phyloP scores from a whole-genome alignment of 2,888 invertebrate genomes.

The Pinctada fucata region DNA sequence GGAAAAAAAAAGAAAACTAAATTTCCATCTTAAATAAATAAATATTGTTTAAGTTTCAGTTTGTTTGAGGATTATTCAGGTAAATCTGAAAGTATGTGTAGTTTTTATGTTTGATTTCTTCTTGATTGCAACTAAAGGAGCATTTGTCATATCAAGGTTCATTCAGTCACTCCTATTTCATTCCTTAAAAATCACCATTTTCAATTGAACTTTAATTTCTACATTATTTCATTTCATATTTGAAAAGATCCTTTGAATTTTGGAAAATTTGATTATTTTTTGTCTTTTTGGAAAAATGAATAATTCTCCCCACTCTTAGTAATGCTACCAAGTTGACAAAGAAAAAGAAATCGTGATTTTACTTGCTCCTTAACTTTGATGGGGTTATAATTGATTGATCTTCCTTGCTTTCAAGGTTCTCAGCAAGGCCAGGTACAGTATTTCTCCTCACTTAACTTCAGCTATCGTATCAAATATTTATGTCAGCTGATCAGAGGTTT shows the following conservation, averaged over 20 bases:
- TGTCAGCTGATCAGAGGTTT: neutral
- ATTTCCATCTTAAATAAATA: neutral
- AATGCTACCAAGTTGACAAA: too few relatives aligned
- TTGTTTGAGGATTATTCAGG: neutral
- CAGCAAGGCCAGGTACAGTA: neutral
- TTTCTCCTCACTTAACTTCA: neutral
- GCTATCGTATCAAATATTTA: neutral
- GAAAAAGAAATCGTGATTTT: too few relatives aligned
- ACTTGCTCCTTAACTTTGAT: neutral
- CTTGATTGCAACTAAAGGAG: too few relatives aligned
- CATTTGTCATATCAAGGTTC: too few relatives aligned
- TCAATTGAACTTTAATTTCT: too few relatives aligned
- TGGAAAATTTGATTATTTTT: too few relatives aligned
- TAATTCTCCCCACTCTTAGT: too few relatives aligned
- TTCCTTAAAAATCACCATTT: too few relatives aligned
- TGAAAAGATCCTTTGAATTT: too few relatives aligned
- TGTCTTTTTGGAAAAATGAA: too few relatives aligned
- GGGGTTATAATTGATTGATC: neutral
- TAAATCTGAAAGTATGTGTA: neutral
- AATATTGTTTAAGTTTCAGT: neutral
- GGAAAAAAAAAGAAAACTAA: neutral
- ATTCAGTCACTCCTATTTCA: too few relatives aligned
- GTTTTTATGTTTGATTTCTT: neutral
- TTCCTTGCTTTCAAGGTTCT: neutral
- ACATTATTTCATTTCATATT: too few relatives aligned